These are phyloP conservation scores for Lampris megalopsis DNA, from an alignment of 2,113 vertebrate genomes.

Conservation along the genomic window DNA sequence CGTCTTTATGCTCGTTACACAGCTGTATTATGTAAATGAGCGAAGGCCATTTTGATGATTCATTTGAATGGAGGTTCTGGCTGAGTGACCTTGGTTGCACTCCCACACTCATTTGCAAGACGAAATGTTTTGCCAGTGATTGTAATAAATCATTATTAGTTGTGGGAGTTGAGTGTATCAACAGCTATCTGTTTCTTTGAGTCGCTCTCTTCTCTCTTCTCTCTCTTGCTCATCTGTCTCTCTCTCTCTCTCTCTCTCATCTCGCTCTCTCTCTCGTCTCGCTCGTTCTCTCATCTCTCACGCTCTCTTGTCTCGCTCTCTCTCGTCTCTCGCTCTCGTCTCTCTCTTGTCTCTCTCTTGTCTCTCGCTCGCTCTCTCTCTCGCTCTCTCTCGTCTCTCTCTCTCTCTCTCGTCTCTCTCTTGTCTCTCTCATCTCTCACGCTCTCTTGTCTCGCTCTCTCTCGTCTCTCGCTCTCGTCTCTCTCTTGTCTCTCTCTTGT, in stretches of 20 bases:
- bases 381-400: too few species aligned
- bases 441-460: too few species aligned
- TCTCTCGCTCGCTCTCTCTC: not conserved
- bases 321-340: not conserved
- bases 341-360: not conserved
- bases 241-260: not conserved
- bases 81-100: constrained; percentile 42
- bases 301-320: not conserved
- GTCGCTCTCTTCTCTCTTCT: not conserved
- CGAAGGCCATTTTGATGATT: constrained; percentile 35
- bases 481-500: too few species aligned
- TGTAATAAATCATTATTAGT: constrained; percentile 44
- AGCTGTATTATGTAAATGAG: constrained; percentile 53
- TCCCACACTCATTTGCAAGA: constrained; percentile 45
- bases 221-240: not conserved
- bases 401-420: too few species aligned
- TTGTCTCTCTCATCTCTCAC: too few species aligned
- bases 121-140: constrained; percentile 52
- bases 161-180: constrained; percentile 43
- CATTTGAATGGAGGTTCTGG: constrained; percentile 26
- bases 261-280: not conserved
- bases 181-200: constrained; percentile 10
- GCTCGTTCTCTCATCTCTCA: not conserved
- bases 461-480: too few species aligned
- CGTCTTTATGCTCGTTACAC: constrained; percentile 29